Conservation (phyloP, 2,113 vertebrate genomes). For the Sciurus niger region DNA sequence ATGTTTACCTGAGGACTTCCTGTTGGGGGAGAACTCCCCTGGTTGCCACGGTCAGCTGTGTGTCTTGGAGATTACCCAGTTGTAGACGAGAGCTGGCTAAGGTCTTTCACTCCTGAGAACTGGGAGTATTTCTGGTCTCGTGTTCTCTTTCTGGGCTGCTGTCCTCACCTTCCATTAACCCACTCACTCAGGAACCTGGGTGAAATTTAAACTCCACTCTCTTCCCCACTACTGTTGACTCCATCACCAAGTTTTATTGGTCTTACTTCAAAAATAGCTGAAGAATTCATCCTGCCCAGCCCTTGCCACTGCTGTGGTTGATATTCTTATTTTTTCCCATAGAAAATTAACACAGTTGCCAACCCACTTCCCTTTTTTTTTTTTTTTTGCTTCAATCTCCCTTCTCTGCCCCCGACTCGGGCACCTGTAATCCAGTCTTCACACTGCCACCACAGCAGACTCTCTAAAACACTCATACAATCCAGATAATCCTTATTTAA, state of each 20-base stretch:
- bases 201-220: neutral
- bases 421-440: neutral
- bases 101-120: neutral
- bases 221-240: no score
- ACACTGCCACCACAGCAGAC: neutral
- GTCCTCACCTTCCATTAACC: neutral
- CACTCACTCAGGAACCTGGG: neutral
- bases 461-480: neutral
- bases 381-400: neutral
- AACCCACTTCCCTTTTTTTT: neutral
- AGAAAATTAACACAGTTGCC: neutral
- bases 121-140: neutral
- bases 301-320: neutral
- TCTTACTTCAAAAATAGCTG: neutral
- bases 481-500: slow-evolving; percentile 17
- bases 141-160: neutral
- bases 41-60: rapidly evolving
- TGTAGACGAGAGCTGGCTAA: neutral
- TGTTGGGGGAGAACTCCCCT: neutral
- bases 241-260: neutral
- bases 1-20: neutral
- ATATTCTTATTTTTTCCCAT: neutral
- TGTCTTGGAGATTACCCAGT: neutral
- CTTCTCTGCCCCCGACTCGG: no score
- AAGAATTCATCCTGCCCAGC: neutral